Base-by-base conservation (phyloP, 2,888 invertebrate species). In the Augiades crinisus region DNA sequence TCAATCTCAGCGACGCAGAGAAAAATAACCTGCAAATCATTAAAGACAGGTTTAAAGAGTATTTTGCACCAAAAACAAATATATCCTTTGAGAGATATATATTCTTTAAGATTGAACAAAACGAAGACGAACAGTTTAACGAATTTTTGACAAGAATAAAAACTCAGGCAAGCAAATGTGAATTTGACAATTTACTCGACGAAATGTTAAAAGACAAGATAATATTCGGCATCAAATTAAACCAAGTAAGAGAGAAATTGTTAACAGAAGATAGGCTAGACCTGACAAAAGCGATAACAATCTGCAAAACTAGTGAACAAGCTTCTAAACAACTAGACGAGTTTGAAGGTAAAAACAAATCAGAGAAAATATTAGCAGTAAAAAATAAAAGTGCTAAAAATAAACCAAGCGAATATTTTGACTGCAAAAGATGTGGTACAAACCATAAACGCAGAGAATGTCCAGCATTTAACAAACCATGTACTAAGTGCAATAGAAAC, bases 131-230 rank as follows among this genome's bases (percentile, higher is more conserved):
- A 43, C 36, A 41, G 21, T 62, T 56, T 7, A 56, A 57, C 31
- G 57, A 60, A 13, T 60, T 59, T 53, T 56, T 56, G 6, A 56
- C 56, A 3, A 51, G 37, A 33, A 46, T 50, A 52, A 57, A 59
- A 57, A 58, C 55, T n/a, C 55, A 61, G 33, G 59, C 56, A 30
- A 56, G 37, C n/a, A 58, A 58, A 41, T 57, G 59, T 17, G 57
- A 57, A 41, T 58, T 59, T 36, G 57, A 40, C 31, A 53, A 22
- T 8, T 41, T 60, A 51, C 52, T 58, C 2, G 62, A 60, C 31
- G 56, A 58, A 55, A 59, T 60, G 58, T 6, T 59, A 7, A 59
- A 57, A 54, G 56, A 61, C 21, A 60, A 58, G n/a, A 60, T 60
- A 45, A 55, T 58, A 5, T 58, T 62, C 5, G 37, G 59, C 5